A percentile compares a stretch with the other conserved stretches of the same genome.
Conservation (phyloP, 2,113 vertebrate genomes). For the Brachyhypopomus gauderio region DNA sequence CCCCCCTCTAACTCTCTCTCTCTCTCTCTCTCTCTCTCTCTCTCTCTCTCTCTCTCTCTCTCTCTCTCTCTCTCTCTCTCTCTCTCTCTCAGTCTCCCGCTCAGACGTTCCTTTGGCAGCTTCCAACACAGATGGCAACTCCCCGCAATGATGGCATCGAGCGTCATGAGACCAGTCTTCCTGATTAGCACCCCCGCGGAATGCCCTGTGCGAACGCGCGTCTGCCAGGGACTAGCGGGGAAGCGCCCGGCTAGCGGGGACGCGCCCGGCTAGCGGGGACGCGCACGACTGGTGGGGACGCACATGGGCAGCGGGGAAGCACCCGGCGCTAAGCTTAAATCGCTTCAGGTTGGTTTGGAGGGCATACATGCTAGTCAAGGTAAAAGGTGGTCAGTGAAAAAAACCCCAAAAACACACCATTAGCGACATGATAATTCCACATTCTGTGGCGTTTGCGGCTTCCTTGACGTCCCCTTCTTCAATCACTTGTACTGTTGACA, state of each 20-base stretch:
- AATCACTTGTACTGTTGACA: slow-evolving; percentile 56
- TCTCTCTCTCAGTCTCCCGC: not conserved
- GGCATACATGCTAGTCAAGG: too few relatives aligned
- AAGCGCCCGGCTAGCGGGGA: slow-evolving; percentile 38
- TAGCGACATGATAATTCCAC: slow-evolving; percentile 6
- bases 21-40: slow-evolving; percentile 15
- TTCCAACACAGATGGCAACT: slow-evolving; percentile 70
- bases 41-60: slow-evolving; percentile 4
- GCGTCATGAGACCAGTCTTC: slow-evolving; percentile 63
- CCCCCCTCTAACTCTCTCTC: not conserved
- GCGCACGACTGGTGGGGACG: not conserved
- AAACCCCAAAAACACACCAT: not conserved
- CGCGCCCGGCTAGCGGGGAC: not conserved
- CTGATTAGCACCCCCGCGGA: slow-evolving; percentile 69
- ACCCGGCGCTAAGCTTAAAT: too few relatives aligned
- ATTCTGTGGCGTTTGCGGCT: slow-evolving; percentile 5
- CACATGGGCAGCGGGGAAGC: not conserved
- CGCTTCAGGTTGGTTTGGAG: too few relatives aligned
- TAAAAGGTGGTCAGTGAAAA: too few relatives aligned
- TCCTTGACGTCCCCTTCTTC: slow-evolving; percentile 32
- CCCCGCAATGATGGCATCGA: slow-evolving; percentile 64
- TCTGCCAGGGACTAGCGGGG: slow-evolving; percentile 63
- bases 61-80: slow-evolving; percentile 24
- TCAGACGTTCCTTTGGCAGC: slow-evolving; percentile 43
- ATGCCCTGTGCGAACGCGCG: slow-evolving; percentile 64